Percentiles rank a stretch among this genome's conserved stretches.
phyloP scores from a whole-genome alignment of 2,888 invertebrate species.

The Sclerodermus sp. region DNA sequence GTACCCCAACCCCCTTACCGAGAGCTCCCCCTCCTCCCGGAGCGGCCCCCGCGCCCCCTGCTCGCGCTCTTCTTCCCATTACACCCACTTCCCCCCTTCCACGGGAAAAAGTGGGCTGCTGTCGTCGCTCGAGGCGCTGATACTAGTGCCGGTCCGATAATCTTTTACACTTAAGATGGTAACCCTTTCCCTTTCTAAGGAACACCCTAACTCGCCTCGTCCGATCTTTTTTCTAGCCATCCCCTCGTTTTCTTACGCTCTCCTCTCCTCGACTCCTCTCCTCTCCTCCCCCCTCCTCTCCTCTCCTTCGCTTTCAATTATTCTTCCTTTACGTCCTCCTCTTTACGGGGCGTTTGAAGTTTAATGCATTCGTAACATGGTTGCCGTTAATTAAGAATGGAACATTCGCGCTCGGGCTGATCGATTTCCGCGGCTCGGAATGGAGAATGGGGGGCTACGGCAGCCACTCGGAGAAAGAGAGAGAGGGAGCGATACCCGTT shows the following conservation, averaged over 20 bases:
- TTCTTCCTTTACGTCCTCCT: not conserved
- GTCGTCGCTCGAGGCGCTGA: conserved; percentile 23
- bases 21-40: conserved; percentile 21
- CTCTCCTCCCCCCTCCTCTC: conserved; percentile 4
- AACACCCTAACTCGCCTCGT: conserved; percentile 9
- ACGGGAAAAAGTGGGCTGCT: conserved; percentile 46
- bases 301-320: not conserved
- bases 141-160: conserved; percentile 39
- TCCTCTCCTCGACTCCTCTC: conserved; percentile 2
- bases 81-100: conserved; percentile 6
- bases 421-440: no score
- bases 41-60: conserved; percentile 10
- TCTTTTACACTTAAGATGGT: conserved; percentile 50
- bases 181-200: conserved; percentile 36
- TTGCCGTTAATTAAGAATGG: no score
- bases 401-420: no score
- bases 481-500: no score
- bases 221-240: conserved; percentile 1
- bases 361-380: conserved; percentile 1
- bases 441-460: no score
- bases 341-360: not conserved
- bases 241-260: not conserved
- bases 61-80: conserved; percentile 26
- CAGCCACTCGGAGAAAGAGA: no score
- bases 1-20: conserved; percentile 48